Conservation (phyloP, 1,140 invertebrate genomes). For the Cepaea nemoralis region DNA sequence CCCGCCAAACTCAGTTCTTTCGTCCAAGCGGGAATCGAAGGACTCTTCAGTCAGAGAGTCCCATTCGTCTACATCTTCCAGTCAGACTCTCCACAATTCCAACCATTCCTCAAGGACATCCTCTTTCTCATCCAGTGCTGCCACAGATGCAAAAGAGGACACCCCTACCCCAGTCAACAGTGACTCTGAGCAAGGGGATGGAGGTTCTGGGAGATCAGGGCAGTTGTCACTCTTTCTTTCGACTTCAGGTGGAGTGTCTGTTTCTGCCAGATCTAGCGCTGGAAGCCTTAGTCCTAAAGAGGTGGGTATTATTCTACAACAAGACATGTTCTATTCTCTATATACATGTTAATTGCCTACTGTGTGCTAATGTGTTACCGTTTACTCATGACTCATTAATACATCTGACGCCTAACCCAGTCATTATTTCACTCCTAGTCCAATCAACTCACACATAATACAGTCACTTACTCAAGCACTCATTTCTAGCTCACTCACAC, state of each 20-base stretch:
- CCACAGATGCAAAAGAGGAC: slow-evolving; percentile 42
- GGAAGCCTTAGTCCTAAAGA: slow-evolving; percentile 22
- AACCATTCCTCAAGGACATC: slow-evolving; percentile 39
- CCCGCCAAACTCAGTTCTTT: not conserved
- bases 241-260: not conserved
- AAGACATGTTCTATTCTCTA: not conserved
- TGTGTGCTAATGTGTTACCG: no score
- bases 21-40: not conserved
- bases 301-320: not conserved
- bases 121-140: slow-evolving; percentile 36
- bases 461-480: no score
- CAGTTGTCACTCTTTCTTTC: slow-evolving; percentile 17
- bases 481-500: no score
- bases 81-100: slow-evolving; percentile 30
- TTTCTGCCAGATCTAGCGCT: not conserved
- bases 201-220: not conserved
- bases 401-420: no score
- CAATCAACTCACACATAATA: no score
- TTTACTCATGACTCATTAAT: no score
- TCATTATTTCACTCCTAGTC: no score
- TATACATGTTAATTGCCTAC: no score
- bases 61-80: slow-evolving; percentile 33
- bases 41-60: not conserved
- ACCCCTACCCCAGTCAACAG: slow-evolving; percentile 64
- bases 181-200: slow-evolving; percentile 52